Evolutionary conservation across 2,797 vertebrate genomes (phyloP).

Genomic region (Melanotaenia boesemani): DNA sequence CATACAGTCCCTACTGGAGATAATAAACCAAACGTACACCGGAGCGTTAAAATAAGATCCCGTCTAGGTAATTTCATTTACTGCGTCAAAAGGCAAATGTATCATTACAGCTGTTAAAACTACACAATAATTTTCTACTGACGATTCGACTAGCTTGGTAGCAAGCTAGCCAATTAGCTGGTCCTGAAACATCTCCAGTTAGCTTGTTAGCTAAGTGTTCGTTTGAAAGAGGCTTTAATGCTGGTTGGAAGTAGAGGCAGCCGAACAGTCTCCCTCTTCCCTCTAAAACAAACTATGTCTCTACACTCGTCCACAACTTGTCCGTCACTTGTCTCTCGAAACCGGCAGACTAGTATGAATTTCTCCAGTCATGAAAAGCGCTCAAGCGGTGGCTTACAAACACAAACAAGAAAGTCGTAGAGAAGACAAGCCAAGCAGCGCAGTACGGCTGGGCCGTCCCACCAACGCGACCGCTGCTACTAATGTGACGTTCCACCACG

Average conservation of each 20-base stretch:
- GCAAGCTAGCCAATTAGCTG: slow-evolving; percentile 64
- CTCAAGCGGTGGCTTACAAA: slow-evolving; percentile 67
- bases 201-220: slow-evolving; percentile 74
- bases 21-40: slow-evolving; percentile 20
- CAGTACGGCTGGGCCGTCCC: slow-evolving; percentile 76
- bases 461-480: slow-evolving; percentile 84
- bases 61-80: not conserved
- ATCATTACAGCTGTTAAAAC: not conserved
- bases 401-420: slow-evolving; percentile 38
- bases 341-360: not conserved
- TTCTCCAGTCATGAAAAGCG: slow-evolving; percentile 63
- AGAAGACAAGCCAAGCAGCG: slow-evolving; percentile 38
- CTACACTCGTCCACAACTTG: not conserved
- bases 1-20: slow-evolving; percentile 27
- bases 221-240: slow-evolving; percentile 66
- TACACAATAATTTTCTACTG: not conserved
- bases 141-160: slow-evolving; percentile 44
- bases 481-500: slow-evolving; percentile 87
- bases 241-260: slow-evolving; percentile 54
- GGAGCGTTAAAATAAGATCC: slow-evolving; percentile 14
- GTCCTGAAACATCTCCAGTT: slow-evolving; percentile 73
- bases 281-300: slow-evolving; percentile 6
- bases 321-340: slow-evolving; percentile 1
- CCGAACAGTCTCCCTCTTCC: slow-evolving; percentile 10
- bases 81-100: not conserved